These are phyloP conservation scores for Psittacula echo DNA, from an alignment of 2,797 vertebrate species.

Conservation along the genomic window DNA sequence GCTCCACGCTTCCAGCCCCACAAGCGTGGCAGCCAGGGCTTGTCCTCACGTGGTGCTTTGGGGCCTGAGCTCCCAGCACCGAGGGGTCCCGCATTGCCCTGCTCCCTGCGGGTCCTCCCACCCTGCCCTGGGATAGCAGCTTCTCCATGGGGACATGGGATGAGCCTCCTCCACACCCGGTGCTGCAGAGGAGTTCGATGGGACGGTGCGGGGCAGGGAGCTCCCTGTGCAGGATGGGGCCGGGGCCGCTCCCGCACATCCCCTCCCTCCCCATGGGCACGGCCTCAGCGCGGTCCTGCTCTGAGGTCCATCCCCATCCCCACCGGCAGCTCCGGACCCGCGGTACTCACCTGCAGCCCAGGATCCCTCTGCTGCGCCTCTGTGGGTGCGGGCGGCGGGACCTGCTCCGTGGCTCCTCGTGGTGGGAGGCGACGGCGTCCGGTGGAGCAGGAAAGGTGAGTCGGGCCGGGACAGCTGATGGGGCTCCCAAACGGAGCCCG, in stretches of 20 bases:
- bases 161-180: fast-evolving
- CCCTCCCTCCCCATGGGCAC: background rate
- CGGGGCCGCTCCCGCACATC: fast-evolving
- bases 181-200: background rate
- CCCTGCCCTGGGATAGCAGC: background rate
- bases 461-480: background rate
- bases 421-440: background rate
- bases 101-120: fast-evolving
- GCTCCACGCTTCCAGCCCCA: background rate
- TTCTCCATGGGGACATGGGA: fast-evolving
- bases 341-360: background rate
- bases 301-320: background rate
- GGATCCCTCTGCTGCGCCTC: background rate
- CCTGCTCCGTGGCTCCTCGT: background rate
- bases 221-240: fast-evolving
- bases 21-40: fast-evolving
- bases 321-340: background rate
- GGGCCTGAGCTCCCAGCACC: fast-evolving
- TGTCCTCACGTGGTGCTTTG: background rate
- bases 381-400: background rate
- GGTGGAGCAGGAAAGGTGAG: background rate
- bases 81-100: background rate
- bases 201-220: fast-evolving
- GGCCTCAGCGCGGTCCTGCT: background rate
- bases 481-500: background rate